Conservation (phyloP, 2,797 vertebrate species). For the Phalanger gymnotis region DNA sequence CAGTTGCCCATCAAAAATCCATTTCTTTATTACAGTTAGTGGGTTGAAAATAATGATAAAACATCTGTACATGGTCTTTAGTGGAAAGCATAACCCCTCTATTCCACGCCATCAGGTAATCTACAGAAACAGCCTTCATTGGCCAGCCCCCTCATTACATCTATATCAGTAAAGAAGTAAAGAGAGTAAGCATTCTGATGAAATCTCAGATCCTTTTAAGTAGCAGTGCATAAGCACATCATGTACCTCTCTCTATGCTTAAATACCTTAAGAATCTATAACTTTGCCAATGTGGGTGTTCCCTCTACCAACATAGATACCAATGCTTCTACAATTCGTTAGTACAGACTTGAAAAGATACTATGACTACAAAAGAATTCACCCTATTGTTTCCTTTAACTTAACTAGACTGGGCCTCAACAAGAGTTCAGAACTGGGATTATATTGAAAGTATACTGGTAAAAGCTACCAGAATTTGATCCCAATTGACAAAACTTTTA, state of each 20-base stretch:
- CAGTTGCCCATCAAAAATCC: neutral
- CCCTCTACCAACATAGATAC: neutral
- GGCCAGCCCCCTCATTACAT: neutral
- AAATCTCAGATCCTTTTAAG: neutral
- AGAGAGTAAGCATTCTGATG: neutral
- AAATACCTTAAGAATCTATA: neutral
- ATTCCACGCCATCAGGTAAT: neutral
- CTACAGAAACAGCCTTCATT: neutral
- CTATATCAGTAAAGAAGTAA: neutral
- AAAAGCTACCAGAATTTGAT: neutral
- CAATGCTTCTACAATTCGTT: neutral
- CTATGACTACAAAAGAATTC: neutral
- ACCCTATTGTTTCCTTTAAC: neutral
- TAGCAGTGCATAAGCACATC: neutral
- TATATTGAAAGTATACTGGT: neutral
- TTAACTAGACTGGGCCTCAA: neutral
- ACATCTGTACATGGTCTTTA: neutral
- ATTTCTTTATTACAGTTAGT: neutral
- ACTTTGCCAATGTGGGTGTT: neutral
- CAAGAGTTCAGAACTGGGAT: neutral
- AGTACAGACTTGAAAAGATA: neutral
- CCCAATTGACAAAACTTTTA: neutral
- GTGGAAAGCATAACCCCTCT: neutral
- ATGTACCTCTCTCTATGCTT: neutral
- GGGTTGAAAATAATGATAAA: neutral